A percentile compares a stretch with the other conserved stretches of the same genome.
Conservation (phyloP, 1,140 invertebrate genomes). For the Meloidogyne chitwoodi region DNA sequence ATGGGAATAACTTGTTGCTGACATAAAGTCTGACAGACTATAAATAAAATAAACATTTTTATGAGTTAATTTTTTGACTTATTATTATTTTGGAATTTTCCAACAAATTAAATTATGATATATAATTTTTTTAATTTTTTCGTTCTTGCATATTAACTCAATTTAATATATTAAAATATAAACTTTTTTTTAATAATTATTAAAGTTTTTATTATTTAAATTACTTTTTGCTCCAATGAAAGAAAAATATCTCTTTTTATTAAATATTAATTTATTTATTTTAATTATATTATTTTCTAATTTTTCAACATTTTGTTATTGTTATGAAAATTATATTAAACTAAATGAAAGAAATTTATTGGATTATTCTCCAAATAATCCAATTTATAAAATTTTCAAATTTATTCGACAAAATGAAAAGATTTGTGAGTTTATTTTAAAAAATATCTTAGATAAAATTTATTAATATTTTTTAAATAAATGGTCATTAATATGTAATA, state of each 20-base stretch:
- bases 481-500: no score
- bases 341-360: not conserved
- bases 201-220: not conserved
- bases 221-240: not conserved
- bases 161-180: not conserved
- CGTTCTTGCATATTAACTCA: no score
- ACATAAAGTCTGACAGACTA: not conserved
- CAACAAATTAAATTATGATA: no score
- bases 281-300: not conserved
- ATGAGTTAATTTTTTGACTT: no score
- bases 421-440: conserved; percentile 23
- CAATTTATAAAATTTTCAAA: conserved; percentile 9
- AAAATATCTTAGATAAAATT: conserved; percentile 1
- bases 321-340: not conserved
- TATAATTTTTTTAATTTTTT: no score
- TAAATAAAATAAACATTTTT: not conserved
- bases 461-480: conserved; percentile 8
- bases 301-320: not conserved
- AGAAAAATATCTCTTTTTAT: not conserved
- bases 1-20: not conserved
- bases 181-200: not conserved
- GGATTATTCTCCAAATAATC: not conserved
- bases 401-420: conserved; percentile 31
- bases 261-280: not conserved
- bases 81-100: not conserved